Evolutionary conservation across 2,888 invertebrate species (phyloP).

Genomic region (Agonopterix alstromeriana): DNA sequence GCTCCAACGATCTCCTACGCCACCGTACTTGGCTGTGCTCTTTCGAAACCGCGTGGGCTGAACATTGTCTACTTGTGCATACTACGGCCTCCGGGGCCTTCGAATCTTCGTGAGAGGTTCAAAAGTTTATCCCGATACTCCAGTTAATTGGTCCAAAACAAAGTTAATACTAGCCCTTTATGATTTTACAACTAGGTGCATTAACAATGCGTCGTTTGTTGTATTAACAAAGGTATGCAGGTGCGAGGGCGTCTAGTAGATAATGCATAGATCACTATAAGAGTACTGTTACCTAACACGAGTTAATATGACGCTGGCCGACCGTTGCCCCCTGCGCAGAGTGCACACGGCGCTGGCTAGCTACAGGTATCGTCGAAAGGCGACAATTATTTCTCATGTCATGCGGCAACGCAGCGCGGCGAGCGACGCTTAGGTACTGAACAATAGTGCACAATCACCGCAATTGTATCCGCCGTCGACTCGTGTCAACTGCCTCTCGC

Average conservation of each 20-base stretch:
- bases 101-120: conserved; percentile 1
- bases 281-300: conserved; percentile 38
- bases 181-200: neutral
- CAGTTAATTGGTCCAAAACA: too few species aligned
- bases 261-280: conserved; percentile 31
- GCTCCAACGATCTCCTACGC: neutral
- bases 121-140: neutral
- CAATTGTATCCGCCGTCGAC: conserved; percentile 44
- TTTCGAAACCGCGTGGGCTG: conserved; percentile 19
- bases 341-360: conserved; percentile 13
- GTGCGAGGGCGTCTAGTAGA: conserved; percentile 17
- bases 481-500: conserved; percentile 64
- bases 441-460: conserved; percentile 67
- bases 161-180: too few species aligned
- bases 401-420: conserved; percentile 12
- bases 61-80: conserved; percentile 1
- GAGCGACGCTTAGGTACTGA: conserved; percentile 24
- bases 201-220: conserved; percentile 5
- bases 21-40: conserved; percentile 8
- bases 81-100: conserved; percentile 5
- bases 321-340: conserved; percentile 35
- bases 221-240: conserved; percentile 9
- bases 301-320: conserved; percentile 21
- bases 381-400: conserved; percentile 19
- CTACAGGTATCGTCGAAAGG: conserved; percentile 30